Base-by-base conservation (phyloP, 2,113 vertebrate genomes). In the Larimichthys polyactis region DNA sequence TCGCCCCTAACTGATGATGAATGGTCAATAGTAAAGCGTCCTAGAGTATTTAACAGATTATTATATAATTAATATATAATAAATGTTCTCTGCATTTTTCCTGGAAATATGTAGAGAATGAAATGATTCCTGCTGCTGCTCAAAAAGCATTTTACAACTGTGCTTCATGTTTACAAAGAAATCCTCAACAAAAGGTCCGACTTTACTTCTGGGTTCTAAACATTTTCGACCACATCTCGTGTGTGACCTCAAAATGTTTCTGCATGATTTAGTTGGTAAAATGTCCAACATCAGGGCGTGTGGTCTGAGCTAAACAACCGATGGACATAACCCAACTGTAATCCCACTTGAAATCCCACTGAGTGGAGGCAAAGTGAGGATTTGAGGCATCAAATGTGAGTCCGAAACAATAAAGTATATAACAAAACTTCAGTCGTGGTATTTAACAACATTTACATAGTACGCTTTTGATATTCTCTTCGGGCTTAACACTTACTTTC, bases 1-100 rank as follows among this genome's bases (percentile, higher is more conserved):
- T 95, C 94, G 92, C 91, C 91, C 94, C 90, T 79, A 65, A 84
- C 1, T 48, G 86, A 87, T 79, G 89, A 71, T 17, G 36, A 69
- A 69, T 66, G 58, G 40, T 79, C 64, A 52, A 69, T 85, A 63
- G 64, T 58, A 24, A 69, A 59, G 60, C 32, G 66, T 52, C 60
- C 27, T 17, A 10, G 16, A 82, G 15, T 44, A 40, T 49, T 67
- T 36, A 73, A 74, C 5, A 3, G 43, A 78, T 40, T 40, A 40
- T 40, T 40, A 40, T n/a, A 40, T 40, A 40, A n/a, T n/a, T 40
- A 40, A 40, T 40, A 40, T 60, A 16, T 6, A 19, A 24, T 29
- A 22, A 67, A 44, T 10, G 27, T 19, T 64, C 1, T 24, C 48
- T 54, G 19, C 17, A 54, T 29, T 36, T 36, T 36, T 36, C 32